phyloP scores from a whole-genome alignment of 2,113 vertebrate genomes.

The Promerops cafer region DNA sequence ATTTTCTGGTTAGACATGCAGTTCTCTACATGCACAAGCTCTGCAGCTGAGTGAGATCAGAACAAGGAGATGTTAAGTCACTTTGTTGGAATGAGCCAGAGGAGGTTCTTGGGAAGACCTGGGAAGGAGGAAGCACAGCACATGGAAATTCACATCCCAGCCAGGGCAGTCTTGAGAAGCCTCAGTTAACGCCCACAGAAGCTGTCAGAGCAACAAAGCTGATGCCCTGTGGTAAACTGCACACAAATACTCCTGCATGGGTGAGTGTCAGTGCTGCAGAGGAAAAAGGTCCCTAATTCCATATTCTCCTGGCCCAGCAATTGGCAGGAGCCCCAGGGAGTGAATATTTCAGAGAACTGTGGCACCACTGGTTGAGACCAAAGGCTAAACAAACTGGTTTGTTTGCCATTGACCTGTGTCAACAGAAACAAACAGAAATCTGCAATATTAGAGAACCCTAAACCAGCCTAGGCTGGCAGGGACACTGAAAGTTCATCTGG shows the following conservation, averaged over 20 bases:
- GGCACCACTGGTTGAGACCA: background rate
- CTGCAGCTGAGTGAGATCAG: background rate
- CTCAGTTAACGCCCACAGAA: background rate
- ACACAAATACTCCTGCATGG: background rate
- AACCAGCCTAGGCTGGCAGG: background rate
- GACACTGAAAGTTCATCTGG: background rate
- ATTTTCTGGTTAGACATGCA: slow-evolving; percentile 28
- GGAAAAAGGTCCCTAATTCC: background rate
- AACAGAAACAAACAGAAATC: background rate
- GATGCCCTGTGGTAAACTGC: background rate
- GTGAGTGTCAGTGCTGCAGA: background rate
- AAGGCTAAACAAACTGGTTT: background rate
- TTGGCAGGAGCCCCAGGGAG: background rate
- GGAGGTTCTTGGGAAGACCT: background rate
- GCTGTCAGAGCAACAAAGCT: background rate
- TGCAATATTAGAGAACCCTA: background rate
- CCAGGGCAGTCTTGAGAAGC: background rate
- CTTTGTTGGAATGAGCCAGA: background rate
- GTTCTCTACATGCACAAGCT: slow-evolving; percentile 30
- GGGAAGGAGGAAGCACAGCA: background rate
- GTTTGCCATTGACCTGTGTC: background rate
- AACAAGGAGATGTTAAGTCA: background rate
- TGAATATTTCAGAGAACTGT: background rate
- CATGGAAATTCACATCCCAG: background rate
- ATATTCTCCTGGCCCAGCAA: background rate